Base-by-base conservation (phyloP, 2,888 invertebrate genomes). In the Heliothis peltigera region DNA sequence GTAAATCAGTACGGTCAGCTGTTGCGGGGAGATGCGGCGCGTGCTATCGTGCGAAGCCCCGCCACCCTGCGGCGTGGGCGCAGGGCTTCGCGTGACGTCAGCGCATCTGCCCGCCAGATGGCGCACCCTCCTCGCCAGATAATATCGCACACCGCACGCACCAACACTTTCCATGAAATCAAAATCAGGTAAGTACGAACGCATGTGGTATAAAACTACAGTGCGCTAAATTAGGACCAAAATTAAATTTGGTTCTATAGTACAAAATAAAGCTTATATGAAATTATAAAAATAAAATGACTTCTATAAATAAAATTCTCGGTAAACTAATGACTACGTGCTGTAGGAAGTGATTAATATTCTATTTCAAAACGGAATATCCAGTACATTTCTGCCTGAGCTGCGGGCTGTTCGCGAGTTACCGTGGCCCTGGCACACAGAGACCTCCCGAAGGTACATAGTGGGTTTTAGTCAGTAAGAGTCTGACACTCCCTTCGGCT, bases 61-160 rank as follows among this genome's bases (percentile, higher is more conserved):
- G 57, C 68, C 47, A 39, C 69, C 88, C 87, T 85, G 80, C 82
- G 81, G 78, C 70, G 75, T 21, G 55, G 19, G 73, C 67, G 60
- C 73, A 65, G 77, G 79, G 79, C 92, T 93, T 94, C 94, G 90
- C 91, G 91, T 94, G 94, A 94, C 94, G 93, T 93, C 93, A 93
- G 89, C 82, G 89, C 94, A 94, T 94, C 94, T 94, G 94, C 91
- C 92, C 84, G 91, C 85, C 94, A 94, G 94, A 93, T 94, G 95
- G 94, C 92, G 89, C 85, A 85, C 89, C 86, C 92, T 91, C 89
- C 83, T 73, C 79, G 80, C 21, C 64, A 92, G 94, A 95, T 95
- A 91, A 90, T 93, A 94, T 94, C 93, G 90, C 92, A 89, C 87
- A 80, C 80, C 88, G 87, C 89, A 85, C 86, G 78, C 79, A 75